These are phyloP conservation scores for Tursiops truncatus DNA, from an alignment of 2,113 vertebrate species.

Conservation along the genomic window DNA sequence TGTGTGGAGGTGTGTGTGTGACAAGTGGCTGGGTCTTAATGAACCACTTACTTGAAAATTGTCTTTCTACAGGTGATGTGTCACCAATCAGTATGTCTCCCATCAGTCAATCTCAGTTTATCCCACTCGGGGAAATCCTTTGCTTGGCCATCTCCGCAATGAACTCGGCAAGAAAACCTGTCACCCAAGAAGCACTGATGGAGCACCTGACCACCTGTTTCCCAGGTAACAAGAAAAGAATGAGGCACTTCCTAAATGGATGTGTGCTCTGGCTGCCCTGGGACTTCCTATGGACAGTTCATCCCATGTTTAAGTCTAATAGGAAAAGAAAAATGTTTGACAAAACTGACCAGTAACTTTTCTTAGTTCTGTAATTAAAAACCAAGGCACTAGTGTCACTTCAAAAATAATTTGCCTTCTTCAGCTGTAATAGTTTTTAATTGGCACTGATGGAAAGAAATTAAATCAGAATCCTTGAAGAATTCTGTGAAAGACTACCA, in stretches of 20 bases:
- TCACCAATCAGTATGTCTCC: slow-evolving; percentile 99
- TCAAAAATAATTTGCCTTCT: not conserved
- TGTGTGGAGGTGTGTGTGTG: not conserved
- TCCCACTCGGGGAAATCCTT: slow-evolving; percentile 98
- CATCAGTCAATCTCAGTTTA: slow-evolving; percentile 99
- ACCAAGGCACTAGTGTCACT: not conserved
- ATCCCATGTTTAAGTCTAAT: not conserved
- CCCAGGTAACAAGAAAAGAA: slow-evolving; percentile 89
- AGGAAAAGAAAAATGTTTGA: not conserved
- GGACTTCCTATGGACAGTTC: not conserved
- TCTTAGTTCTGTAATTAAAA: not conserved
- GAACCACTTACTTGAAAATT: slow-evolving; percentile 41
- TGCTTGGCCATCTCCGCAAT: slow-evolving; percentile 99
- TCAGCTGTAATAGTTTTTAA: not conserved
- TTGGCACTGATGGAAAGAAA: not conserved
- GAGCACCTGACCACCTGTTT: slow-evolving; percentile 98
- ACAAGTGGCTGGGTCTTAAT: not conserved
- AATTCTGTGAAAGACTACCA: slow-evolving; percentile 2
- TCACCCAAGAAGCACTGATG: slow-evolving; percentile 97
- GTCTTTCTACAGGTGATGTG: slow-evolving; percentile 95
- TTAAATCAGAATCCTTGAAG: slow-evolving; percentile 2
- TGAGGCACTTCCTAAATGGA: not conserved
- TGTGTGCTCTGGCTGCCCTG: fast-evolving
- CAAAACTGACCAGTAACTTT: not conserved
- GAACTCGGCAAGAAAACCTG: slow-evolving; percentile 97